Percentiles rank a stretch among this genome's conserved stretches.
Conservation (phyloP, 1,140 invertebrate species). For the Microplitis demolitor region DNA sequence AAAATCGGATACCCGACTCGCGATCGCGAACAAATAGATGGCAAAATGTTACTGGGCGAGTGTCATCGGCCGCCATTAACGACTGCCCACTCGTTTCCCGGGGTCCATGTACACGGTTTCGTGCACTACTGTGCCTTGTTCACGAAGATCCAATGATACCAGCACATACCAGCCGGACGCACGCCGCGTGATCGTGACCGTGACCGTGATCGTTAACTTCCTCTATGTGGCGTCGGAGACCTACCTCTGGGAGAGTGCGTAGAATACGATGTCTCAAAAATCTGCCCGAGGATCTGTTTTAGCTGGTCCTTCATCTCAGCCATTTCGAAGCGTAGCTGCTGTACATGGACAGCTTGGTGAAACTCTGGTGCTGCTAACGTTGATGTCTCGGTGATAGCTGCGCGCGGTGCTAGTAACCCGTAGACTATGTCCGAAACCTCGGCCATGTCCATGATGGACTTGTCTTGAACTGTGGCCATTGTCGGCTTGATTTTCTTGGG, state of each 20-base stretch:
- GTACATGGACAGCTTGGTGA: background rate
- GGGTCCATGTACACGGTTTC: background rate
- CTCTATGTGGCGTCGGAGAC: slow-evolving; percentile 22
- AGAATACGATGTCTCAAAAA: too few relatives aligned
- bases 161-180: slow-evolving; percentile 26
- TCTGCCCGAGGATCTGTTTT: too few relatives aligned
- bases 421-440: slow-evolving; percentile 7
- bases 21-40: slow-evolving; percentile 34
- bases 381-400: background rate
- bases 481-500: slow-evolving; percentile 34
- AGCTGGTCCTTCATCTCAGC: background rate
- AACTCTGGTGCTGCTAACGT: too few relatives aligned
- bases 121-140: slow-evolving; percentile 8
- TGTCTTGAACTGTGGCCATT: slow-evolving; percentile 15
- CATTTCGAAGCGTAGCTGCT: background rate
- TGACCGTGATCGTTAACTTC: slow-evolving; percentile 21
- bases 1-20: slow-evolving; percentile 25
- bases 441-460: background rate
- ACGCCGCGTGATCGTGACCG: background rate
- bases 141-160: slow-evolving; percentile 36
- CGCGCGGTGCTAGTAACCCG: background rate
- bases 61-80: slow-evolving; percentile 34
- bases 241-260: background rate
- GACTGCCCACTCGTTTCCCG: slow-evolving; percentile 28
- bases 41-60: background rate